These are phyloP conservation scores for Galeopsomyia nigrocyanea DNA, from an alignment of 2,888 invertebrate genomes.

Conservation along the genomic window DNA sequence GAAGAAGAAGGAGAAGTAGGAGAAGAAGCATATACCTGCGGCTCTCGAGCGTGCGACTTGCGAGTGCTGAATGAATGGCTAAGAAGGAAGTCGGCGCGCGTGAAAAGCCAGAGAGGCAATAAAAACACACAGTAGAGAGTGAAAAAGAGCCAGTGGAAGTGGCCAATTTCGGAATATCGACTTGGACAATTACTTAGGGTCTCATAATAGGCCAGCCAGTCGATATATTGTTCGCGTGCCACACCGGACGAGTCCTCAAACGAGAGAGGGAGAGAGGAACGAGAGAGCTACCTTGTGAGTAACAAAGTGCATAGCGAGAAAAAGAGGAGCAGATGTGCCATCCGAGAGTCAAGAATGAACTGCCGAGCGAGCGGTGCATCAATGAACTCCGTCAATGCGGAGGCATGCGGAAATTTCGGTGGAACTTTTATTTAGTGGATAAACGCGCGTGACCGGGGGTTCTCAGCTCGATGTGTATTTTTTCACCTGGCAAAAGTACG, in stretches of 20 bases:
- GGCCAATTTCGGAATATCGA: slow-evolving; percentile 57
- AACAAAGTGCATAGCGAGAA: slow-evolving; percentile 13
- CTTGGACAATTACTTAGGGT: slow-evolving; percentile 66
- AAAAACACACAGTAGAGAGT: slow-evolving; percentile 62
- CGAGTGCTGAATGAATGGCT: slow-evolving; percentile 4
- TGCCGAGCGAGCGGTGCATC: slow-evolving; percentile 60
- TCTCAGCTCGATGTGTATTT: slow-evolving; percentile 6
- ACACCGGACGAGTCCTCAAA: slow-evolving; percentile 29
- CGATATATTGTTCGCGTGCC: slow-evolving; percentile 51
- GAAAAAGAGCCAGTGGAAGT: slow-evolving; percentile 59
- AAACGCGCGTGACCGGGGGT: slow-evolving; percentile 29
- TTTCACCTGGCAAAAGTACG: not conserved
- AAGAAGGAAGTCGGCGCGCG: slow-evolving; percentile 37
- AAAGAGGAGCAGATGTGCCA: slow-evolving; percentile 58
- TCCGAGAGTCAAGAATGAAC: slow-evolving; percentile 62
- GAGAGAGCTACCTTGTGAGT: slow-evolving; percentile 28
- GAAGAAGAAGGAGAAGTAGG: not conserved
- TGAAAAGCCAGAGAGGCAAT: slow-evolving; percentile 53
- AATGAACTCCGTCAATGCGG: slow-evolving; percentile 63
- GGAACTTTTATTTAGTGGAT: slow-evolving; percentile 31
- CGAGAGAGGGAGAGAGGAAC: slow-evolving; percentile 42
- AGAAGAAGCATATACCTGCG: slow-evolving; percentile 8
- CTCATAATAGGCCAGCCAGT: slow-evolving; percentile 57
- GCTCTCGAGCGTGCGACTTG: slow-evolving; percentile 24
- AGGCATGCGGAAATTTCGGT: slow-evolving; percentile 52